These are phyloP conservation scores for Trichogramma dendrolimi DNA, from an alignment of 2,888 invertebrate species.

Conservation along the genomic window DNA sequence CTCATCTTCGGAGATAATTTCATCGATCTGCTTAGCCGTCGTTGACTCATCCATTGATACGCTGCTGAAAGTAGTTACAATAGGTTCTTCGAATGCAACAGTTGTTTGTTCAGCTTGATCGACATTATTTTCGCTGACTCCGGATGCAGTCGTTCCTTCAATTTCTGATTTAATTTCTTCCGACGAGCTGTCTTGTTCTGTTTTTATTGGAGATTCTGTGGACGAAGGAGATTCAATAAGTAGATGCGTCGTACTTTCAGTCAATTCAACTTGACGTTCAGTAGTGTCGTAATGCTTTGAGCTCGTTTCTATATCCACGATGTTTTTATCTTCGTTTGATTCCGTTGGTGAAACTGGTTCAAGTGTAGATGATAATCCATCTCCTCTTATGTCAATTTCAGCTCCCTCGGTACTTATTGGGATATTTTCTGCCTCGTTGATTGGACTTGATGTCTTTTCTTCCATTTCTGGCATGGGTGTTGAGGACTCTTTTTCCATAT, in stretches of 20 bases:
- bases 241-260: neutral
- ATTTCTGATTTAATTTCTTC: constrained; percentile 14
- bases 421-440: constrained; percentile 14
- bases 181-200: constrained; percentile 28
- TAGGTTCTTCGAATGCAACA: constrained; percentile 9
- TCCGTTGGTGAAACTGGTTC: neutral
- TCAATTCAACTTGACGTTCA: no score
- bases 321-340: no score
- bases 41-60: constrained; percentile 1
- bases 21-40: neutral
- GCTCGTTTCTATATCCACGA: no score
- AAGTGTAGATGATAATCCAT: constrained; percentile 5
- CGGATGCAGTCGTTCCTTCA: no score
- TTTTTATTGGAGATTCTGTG: constrained; percentile 13
- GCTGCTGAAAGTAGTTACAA: constrained; percentile 4
- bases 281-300: no score
- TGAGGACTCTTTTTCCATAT: neutral
- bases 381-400: constrained; percentile 25
- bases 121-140: neutral
- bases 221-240: neutral
- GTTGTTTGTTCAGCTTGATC: constrained; percentile 14
- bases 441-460: constrained; percentile 14
- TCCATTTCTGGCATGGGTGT: constrained; percentile 15
- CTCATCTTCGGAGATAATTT: no score
- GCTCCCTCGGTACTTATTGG: constrained; percentile 11